Conservation (phyloP, 2,888 invertebrate species). For the Oligia fasciuncula region DNA sequence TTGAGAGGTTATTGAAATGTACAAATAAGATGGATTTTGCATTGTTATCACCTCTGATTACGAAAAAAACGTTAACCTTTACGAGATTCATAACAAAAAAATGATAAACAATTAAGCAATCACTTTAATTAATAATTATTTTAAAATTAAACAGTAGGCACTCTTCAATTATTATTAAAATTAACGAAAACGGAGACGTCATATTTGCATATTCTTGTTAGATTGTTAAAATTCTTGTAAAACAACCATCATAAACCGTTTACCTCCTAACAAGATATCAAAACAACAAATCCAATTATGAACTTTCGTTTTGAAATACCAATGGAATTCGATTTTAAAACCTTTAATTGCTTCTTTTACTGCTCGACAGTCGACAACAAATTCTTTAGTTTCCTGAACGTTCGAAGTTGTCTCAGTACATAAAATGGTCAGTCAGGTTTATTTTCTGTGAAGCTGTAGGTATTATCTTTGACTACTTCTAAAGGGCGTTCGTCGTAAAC, state of each 20-base stretch:
- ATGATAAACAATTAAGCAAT: neutral
- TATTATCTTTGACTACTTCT: conserved; percentile 22
- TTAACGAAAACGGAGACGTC: neutral
- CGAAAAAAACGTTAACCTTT: neutral
- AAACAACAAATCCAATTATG: conserved; percentile 17
- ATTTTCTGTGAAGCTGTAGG: conserved; percentile 74
- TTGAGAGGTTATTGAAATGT: conserved; percentile 11
- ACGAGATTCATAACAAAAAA: neutral
- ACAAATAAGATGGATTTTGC: neutral
- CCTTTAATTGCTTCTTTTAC: conserved; percentile 65
- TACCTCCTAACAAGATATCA: conserved; percentile 2
- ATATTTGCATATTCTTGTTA: neutral
- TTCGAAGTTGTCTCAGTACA: conserved; percentile 71
- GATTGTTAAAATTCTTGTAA: neutral
- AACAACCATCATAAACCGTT: neutral
- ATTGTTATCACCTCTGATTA: neutral
- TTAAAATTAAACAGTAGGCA: neutral
- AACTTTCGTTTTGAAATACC: conserved; percentile 29
- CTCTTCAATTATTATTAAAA: neutral
- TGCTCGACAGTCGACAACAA: conserved; percentile 72
- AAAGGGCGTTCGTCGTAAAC: neutral
- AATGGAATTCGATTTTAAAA: conserved; percentile 31
- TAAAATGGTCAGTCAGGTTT: conserved; percentile 80
- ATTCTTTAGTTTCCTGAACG: conserved; percentile 72
- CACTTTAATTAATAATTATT: neutral